Conservation (phyloP, 2,113 vertebrate genomes). For the Caloenas nicobarica region DNA sequence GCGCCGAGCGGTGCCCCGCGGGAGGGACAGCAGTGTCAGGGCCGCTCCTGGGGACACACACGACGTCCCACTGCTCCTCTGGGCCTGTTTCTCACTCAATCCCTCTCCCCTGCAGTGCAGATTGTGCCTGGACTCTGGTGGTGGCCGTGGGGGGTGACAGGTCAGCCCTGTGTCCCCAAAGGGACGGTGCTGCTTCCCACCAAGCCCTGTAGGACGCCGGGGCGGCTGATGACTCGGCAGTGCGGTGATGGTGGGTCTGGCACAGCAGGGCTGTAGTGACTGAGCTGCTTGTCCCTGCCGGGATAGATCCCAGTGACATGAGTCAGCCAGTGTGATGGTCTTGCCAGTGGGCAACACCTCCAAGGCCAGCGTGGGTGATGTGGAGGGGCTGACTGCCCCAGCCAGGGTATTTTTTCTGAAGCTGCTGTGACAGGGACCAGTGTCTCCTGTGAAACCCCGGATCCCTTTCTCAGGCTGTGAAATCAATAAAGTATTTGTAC, state of each 20-base stretch:
- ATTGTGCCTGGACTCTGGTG: accelerated
- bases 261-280: background rate
- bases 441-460: background rate
- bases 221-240: accelerated
- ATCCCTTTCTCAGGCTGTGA: background rate
- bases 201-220: accelerated
- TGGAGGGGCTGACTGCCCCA: background rate
- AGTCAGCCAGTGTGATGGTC: background rate
- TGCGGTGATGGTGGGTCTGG: accelerated
- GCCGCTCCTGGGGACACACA: accelerated
- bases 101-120: background rate
- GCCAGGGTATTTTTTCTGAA: background rate
- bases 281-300: background rate
- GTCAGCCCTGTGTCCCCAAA: background rate
- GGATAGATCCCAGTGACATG: background rate
- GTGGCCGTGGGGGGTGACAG: too few species aligned
- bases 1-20: accelerated
- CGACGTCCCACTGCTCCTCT: accelerated
- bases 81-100: accelerated
- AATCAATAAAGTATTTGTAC: conserved; percentile 34
- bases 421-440: background rate
- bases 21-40: accelerated
- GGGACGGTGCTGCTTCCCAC: background rate
- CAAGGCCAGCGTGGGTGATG: accelerated
- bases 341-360: background rate